Evolutionary conservation across 1,140 invertebrate genomes (phyloP).

Genomic region (Babylonia areolata): DNA sequence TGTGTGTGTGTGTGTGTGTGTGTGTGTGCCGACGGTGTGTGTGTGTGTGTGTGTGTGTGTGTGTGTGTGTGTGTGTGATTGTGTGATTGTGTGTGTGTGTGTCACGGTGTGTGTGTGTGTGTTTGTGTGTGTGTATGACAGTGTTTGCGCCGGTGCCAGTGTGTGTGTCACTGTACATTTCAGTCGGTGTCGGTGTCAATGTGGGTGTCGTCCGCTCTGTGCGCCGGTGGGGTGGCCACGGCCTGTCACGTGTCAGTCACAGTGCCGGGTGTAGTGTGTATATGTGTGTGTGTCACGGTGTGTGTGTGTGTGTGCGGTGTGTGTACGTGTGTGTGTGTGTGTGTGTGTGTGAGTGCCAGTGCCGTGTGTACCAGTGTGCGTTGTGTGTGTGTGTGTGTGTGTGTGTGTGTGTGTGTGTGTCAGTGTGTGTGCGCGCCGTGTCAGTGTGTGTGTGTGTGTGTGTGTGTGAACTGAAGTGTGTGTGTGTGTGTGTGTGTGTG

Average conservation of each 20-base stretch:
- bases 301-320: slow-evolving; percentile 26
- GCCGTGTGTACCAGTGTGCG: no score
- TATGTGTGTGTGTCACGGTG: background rate
- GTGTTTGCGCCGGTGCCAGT: no score
- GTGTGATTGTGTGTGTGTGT: slow-evolving; percentile 15
- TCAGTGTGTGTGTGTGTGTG: background rate
- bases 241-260: no score
- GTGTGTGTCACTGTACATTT: no score
- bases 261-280: no score
- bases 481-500: slow-evolving; percentile 17
- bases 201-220: no score
- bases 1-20: background rate
- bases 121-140: background rate
- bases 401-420: no score
- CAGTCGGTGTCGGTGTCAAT: no score
- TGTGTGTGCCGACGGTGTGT: background rate
- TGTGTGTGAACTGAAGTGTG: background rate
- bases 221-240: no score
- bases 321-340: background rate
- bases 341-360: no score
- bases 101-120: background rate
- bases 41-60: background rate
- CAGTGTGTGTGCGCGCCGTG: no score
- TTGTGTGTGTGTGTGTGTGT: background rate
- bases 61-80: slow-evolving; percentile 28